These are phyloP conservation scores for Cercopithecus neglectus DNA, from an alignment of 2,797 vertebrate genomes.

Conservation along the genomic window DNA sequence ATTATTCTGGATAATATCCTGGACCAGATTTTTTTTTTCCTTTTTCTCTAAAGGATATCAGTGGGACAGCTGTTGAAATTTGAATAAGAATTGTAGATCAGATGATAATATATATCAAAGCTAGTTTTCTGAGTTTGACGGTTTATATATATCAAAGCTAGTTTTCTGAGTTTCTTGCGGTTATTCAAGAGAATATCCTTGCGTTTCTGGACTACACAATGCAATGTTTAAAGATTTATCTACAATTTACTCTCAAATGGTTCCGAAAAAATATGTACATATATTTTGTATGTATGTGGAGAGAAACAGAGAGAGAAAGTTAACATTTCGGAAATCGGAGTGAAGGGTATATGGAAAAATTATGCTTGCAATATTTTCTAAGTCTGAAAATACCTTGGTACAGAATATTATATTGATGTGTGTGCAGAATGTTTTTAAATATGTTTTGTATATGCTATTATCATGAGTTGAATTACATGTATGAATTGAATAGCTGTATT, in stretches of 20 bases:
- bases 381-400: background rate
- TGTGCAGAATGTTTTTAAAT: background rate
- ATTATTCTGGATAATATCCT: background rate
- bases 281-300: background rate
- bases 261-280: background rate
- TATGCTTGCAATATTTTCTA: background rate
- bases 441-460: background rate
- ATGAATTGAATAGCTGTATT: background rate
- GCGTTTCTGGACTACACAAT: background rate
- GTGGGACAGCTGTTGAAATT: background rate
- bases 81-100: background rate
- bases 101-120: background rate
- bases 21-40: background rate
- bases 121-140: constrained; percentile 14
- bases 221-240: background rate
- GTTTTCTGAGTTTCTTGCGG: background rate
- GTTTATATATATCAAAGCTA: background rate
- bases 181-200: background rate
- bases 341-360: background rate
- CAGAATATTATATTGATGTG: background rate
- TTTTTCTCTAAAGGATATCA: background rate
- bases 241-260: background rate
- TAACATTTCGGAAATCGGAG: background rate
- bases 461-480: background rate
- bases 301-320: background rate